Percentiles rank a stretch among this genome's conserved stretches.
Conservation (phyloP, 2,888 invertebrate species). For the Parochlus steinenii region DNA sequence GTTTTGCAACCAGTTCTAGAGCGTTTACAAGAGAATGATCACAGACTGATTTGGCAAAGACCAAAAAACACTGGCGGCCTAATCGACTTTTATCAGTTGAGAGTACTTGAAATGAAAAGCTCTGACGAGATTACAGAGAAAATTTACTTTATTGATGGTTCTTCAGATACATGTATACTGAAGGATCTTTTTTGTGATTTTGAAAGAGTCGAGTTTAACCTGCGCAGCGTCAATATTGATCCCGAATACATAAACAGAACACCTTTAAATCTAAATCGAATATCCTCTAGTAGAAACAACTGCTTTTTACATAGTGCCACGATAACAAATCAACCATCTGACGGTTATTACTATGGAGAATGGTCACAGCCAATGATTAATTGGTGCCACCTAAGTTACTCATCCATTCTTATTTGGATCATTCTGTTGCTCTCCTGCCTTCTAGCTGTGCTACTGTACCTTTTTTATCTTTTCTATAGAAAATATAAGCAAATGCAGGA, state of each 20-base stretch:
- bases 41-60: neutral
- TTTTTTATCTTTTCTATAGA: neutral
- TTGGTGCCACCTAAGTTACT: neutral
- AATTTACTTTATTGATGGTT: conserved; percentile 3
- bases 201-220: neutral
- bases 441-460: no score
- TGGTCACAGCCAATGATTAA: conserved; percentile 1
- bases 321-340: neutral
- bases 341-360: neutral
- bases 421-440: neutral
- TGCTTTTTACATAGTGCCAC: no score
- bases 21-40: neutral
- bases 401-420: neutral
- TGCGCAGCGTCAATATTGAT: conserved; percentile 5
- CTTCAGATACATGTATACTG: neutral
- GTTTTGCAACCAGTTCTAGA: neutral
- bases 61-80: conserved; percentile 3
- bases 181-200: neutral
- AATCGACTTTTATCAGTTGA: conserved; percentile 4
- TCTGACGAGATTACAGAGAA: neutral
- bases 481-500: conserved; percentile 5
- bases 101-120: neutral
- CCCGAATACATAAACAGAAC: neutral
- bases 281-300: no score
- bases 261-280: no score